Base-by-base conservation (phyloP, 2,888 invertebrate species). In the Andrena trimmerana region DNA sequence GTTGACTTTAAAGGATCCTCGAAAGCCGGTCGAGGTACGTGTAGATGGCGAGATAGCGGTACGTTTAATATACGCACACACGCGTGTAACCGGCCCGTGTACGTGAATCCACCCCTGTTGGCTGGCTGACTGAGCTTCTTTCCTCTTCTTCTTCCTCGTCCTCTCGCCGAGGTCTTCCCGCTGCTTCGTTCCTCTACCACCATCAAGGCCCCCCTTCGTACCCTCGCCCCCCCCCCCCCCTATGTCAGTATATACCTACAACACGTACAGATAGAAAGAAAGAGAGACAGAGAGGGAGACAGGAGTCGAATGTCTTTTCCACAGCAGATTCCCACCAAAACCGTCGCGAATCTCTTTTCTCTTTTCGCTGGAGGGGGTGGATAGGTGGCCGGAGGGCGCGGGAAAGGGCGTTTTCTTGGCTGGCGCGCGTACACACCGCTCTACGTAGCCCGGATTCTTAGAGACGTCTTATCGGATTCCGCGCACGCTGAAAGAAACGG, bases 401-500 rank as follows among this genome's bases (percentile, higher is more conserved):
- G 20, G 13, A 36, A 42, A 62, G 72, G 54, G 24, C 16, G 60
- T 48, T 66, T 50, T 48, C 59, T 29, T 36, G 27, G 42, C 27
- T 33, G 31, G 48, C 72, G 57, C 62, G 66, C 33, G 66, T 70
- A 57, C 69, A 59, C 57, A 36, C 71, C 36, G 57, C 36, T 71
- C 81, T 29, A 54, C 65, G 69, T 73, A 63, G 20, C 54, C 13
- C 29, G 76, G 77, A 86, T 86, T 82, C 85, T 62, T 62, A 67
- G 54, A 52, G 62, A 75, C 80, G 72, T 85, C 86, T 83, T 83
- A 85, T 86, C 85, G 85, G 85, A 86, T 86, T 86, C 86, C 85
- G 70, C 50, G 80, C 83, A 83, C 85, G 83, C 54, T 66, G 80
- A 83, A 73, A 80, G 83, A 86, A 83, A 73, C 84, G 84, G 29